Evolutionary conservation across 2,797 vertebrate genomes (phyloP), one percentile per base, ranked within the genome.

Genomic region (Cetoscarus ocellatus): DNA sequence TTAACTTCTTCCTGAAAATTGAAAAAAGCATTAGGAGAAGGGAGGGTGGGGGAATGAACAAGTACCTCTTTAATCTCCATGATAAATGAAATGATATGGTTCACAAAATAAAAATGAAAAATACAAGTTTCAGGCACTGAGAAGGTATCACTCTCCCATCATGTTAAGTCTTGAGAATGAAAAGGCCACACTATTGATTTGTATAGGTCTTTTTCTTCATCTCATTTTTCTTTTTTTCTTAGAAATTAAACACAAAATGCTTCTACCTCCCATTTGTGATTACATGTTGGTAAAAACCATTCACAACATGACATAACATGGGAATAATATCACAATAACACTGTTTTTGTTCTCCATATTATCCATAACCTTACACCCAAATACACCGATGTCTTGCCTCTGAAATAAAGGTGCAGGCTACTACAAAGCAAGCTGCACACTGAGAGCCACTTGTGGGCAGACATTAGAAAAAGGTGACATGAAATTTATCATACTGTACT

Each of bases 171-270:
- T 94, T 91, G 93, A 95, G 93, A 95, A 95, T 94, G 94, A 95
- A 94, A 96, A 96, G 95, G 95, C 95, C 95, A 95, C 95, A 92
- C 92, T 95, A 91, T 93, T 95, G 94, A 94, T 95, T 94, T 94
- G 92, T 88, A 92, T 94, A 93, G 90, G 89, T 93, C 81, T 92
- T 91, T 91, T 89, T 90, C 88, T 86, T 91, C 88, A 86, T 89
- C 90, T 88, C 85, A 78, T 89, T 79, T 79, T 89, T 79, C 87
- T 89, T 91, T 89, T 79, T 88, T 89, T 91, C 88, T 86, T 92
- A 87, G 80, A 93, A 93, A 91, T 89, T 88, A 89, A 88, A 92
- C 87, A 91, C 80, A 90, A 88, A 88, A 91, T 80, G 82, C 80
- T 87, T 10, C 82, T 82, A 87, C 82, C 87, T 88, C 86, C 89